A percentile compares a stretch with the other conserved stretches of the same genome.
Conservation (phyloP, 2,797 vertebrate species). For the Sciurus vulgaris region DNA sequence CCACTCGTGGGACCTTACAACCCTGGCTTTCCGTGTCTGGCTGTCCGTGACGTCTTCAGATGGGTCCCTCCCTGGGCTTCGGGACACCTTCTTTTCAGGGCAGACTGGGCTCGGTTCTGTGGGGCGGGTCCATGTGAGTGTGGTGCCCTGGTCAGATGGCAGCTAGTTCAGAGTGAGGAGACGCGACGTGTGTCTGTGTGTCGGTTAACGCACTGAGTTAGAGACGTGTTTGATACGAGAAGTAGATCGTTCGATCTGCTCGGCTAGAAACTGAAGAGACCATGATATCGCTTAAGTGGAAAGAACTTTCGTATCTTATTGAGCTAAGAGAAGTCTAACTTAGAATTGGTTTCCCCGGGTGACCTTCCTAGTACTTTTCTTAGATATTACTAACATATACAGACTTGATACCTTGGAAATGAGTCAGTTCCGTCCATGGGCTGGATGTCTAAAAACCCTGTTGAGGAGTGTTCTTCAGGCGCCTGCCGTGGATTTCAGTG, state of each 20-base stretch:
- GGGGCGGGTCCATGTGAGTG: background rate
- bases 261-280: too few species aligned
- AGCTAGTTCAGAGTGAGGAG: background rate
- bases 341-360: background rate
- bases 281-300: background rate
- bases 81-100: accelerated
- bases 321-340: background rate
- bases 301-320: background rate
- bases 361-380: background rate
- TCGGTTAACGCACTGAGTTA: accelerated
- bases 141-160: background rate
- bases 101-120: too few species aligned
- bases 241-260: too few species aligned
- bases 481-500: accelerated
- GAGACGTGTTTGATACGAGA: background rate
- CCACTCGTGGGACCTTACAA: accelerated
- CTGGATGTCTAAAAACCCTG: accelerated
- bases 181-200: too few species aligned
- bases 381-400: accelerated
- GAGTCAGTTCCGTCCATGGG: background rate
- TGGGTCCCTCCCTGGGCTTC: accelerated
- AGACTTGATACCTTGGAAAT: background rate
- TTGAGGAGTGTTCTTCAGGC: accelerated
- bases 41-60: accelerated
- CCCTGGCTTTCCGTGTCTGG: accelerated